Evolutionary conservation across 2,797 vertebrate genomes (phyloP).

Genomic region (Dromococcyx pavoninus): DNA sequence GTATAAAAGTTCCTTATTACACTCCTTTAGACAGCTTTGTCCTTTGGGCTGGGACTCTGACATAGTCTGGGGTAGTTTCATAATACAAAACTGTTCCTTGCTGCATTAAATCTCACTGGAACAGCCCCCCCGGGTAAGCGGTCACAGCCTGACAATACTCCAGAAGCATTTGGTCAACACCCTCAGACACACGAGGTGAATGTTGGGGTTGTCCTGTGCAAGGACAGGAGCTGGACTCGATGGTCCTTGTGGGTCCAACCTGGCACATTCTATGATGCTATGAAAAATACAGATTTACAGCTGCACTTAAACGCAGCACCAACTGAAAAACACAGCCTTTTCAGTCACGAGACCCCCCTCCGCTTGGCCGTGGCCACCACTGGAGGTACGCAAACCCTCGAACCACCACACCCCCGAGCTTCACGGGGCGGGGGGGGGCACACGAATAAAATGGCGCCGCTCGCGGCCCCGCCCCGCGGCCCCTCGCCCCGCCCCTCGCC

Average conservation of each 20-base stretch:
- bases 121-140: too few species aligned
- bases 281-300: fast-evolving
- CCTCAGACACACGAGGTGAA: too few species aligned
- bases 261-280: too few species aligned
- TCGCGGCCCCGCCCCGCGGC: too few species aligned
- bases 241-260: too few species aligned
- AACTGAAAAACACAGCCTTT: fast-evolving
- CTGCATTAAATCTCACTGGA: background rate
- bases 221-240: too few species aligned
- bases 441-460: background rate
- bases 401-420: background rate
- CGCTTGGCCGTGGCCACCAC: too few species aligned
- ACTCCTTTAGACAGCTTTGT: background rate
- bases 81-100: background rate
- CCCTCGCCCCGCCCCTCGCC: background rate
- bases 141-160: too few species aligned
- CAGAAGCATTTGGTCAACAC: too few species aligned
- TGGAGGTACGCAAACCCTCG: fast-evolving
- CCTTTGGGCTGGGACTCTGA: background rate
- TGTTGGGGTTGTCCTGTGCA: too few species aligned
- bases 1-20: background rate
- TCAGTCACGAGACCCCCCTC: background rate
- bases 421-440: fast-evolving
- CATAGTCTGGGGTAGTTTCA: background rate
- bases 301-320: fast-evolving